Evolutionary conservation across 2,797 vertebrate genomes (phyloP).

Genomic region (Pangasius djambal): DNA sequence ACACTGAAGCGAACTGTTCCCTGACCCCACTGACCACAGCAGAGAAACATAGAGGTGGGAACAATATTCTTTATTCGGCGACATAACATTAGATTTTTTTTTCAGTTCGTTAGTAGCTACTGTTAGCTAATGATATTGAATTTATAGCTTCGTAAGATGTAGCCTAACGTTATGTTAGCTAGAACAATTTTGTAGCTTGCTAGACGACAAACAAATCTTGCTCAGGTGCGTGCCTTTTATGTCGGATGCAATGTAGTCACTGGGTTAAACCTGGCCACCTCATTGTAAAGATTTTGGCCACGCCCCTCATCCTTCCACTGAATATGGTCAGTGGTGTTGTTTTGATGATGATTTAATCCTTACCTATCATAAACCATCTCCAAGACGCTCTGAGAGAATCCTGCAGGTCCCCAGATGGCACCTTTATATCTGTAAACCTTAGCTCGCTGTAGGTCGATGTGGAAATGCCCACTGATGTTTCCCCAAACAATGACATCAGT

Average conservation of each 20-base stretch:
- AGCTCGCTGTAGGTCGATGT: constrained; percentile 85
- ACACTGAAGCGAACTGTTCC: neutral
- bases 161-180: neutral
- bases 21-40: neutral
- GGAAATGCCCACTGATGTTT: constrained; percentile 82
- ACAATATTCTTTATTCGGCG: neutral
- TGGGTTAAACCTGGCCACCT: neutral
- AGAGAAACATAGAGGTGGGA: neutral
- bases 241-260: too few species aligned
- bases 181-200: neutral
- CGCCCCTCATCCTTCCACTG: neutral
- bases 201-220: neutral
- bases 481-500: constrained; percentile 89
- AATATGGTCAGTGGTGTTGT: neutral
- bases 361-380: constrained; percentile 84
- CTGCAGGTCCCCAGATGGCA: constrained; percentile 81
- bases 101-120: neutral
- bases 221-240: neutral
- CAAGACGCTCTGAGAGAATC: constrained; percentile 73
- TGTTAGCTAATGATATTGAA: neutral
- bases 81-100: too few species aligned
- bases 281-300: neutral
- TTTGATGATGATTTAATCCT: neutral
- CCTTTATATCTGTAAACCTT: constrained; percentile 79
- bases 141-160: neutral